Evolutionary conservation across 2,888 invertebrate genomes (phyloP).

Genomic region (Atrina japonica): DNA sequence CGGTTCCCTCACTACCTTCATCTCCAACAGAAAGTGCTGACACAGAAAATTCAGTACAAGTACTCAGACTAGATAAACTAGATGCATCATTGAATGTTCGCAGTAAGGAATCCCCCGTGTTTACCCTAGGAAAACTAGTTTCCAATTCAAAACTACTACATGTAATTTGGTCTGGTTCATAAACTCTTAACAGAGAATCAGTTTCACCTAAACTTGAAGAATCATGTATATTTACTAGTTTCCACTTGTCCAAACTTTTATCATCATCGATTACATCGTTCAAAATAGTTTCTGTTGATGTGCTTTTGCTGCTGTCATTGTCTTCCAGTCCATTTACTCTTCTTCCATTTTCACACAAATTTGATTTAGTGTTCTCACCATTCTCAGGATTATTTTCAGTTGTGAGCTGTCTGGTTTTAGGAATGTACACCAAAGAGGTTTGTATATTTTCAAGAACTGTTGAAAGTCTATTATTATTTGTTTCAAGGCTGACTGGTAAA

Average conservation of each 20-base stretch:
- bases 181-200: conserved; percentile 54
- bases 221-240: conserved; percentile 44
- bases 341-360: conserved; percentile 20
- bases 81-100: conserved; percentile 71
- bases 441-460: conserved; percentile 76
- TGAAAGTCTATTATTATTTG: conserved; percentile 70
- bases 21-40: conserved; percentile 73
- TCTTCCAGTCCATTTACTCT: conserved; percentile 1
- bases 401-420: conserved; percentile 73
- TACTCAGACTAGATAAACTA: conserved; percentile 77
- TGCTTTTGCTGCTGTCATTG: conserved; percentile 22
- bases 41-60: conserved; percentile 75
- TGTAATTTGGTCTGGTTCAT: conserved; percentile 65
- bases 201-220: conserved; percentile 60
- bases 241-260: conserved; percentile 36
- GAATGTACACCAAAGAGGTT: conserved; percentile 72
- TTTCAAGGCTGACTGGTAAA: conserved; percentile 63
- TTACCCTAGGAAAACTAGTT: conserved; percentile 60
- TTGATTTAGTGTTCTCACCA: conserved; percentile 19
- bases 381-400: conserved; percentile 31
- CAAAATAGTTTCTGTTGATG: conserved; percentile 49
- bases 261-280: conserved; percentile 47
- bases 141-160: conserved; percentile 69
- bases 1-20: conserved; percentile 61
- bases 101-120: conserved; percentile 62